These are phyloP conservation scores for Neria commutata DNA, from an alignment of 2,888 invertebrate species.

Conservation along the genomic window DNA sequence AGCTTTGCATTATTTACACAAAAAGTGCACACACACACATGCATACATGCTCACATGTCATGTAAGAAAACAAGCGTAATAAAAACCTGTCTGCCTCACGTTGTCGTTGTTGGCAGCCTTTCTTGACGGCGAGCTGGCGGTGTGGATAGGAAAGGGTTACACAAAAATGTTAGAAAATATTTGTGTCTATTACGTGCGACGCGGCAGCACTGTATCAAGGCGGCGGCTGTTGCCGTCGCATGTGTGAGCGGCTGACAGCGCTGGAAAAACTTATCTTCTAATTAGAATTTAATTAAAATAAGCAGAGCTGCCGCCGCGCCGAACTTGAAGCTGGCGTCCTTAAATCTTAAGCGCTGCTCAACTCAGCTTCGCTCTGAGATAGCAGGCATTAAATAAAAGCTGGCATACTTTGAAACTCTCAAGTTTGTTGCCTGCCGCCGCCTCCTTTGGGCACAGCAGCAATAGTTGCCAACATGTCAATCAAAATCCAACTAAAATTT, in stretches of 20 bases:
- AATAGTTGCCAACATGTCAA: not conserved
- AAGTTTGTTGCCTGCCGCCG: not conserved
- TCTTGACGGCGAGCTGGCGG: conserved; percentile 2
- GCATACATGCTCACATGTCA: conserved; percentile 15
- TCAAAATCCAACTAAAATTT: not conserved
- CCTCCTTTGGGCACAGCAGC: not conserved
- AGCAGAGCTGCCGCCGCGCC: conserved; percentile 26
- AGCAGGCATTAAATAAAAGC: not conserved
- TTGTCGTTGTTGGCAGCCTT: not conserved
- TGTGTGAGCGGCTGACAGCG: conserved; percentile 15
- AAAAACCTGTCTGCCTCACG: conserved; percentile 5
- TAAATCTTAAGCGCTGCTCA: too few relatives aligned
- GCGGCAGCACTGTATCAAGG: conserved; percentile 30
- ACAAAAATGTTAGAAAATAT: conserved; percentile 43
- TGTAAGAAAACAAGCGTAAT: conserved; percentile 5
- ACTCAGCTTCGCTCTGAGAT: too few relatives aligned
- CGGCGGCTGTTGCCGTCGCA: conserved; percentile 6
- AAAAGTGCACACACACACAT: conserved; percentile 33
- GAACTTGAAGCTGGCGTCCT: not conserved
- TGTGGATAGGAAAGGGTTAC: conserved; percentile 48
- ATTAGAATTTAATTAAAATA: conserved; percentile 60
- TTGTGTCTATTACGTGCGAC: conserved; percentile 42
- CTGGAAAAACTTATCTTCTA: conserved; percentile 45
- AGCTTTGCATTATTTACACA: conserved; percentile 59
- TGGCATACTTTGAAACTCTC: not conserved